A percentile compares a stretch with the other conserved stretches of the same genome.
Evolutionary conservation across 1,140 invertebrate species (phyloP).

Genomic region (Aphidius gifuensis): DNA sequence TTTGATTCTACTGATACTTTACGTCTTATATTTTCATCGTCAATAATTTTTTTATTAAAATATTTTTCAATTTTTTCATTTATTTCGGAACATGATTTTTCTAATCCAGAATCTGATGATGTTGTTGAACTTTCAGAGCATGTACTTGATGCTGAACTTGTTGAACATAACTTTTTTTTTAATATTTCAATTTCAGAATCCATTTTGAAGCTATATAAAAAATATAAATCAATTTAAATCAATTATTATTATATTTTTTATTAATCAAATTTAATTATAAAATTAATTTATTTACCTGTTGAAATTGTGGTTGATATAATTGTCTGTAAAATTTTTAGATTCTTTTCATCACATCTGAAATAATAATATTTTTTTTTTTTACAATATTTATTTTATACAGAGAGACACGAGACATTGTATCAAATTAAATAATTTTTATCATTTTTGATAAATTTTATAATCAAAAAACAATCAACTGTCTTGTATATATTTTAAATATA

Average conservation of each 20-base stretch:
- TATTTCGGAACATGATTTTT: neutral
- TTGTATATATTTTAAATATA: too few species aligned
- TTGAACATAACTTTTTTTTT: slow-evolving; percentile 2
- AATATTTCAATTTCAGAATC: slow-evolving; percentile 10
- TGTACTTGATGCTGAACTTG: slow-evolving; percentile 15
- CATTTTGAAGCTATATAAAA: slow-evolving; percentile 12
- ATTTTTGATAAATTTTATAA: too few species aligned
- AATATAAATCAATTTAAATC: too few species aligned
- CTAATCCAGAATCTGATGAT: slow-evolving; percentile 8
- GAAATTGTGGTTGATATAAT: too few species aligned
- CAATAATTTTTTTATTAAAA: neutral
- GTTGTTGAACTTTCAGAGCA: slow-evolving; percentile 18
- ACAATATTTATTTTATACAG: too few species aligned
- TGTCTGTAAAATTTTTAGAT: too few species aligned
- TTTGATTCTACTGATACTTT: slow-evolving; percentile 8
- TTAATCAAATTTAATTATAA: neutral
- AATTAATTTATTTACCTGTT: neutral
- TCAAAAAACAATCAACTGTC: too few species aligned
- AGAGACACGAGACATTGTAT: too few species aligned
- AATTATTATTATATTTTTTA: neutral
- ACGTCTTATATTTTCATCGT: neutral
- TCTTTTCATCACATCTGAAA: too few species aligned
- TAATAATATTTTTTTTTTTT: too few species aligned
- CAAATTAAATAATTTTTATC: too few species aligned
- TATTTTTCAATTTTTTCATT: neutral